Evolutionary conservation across 2,797 vertebrate species (phyloP), one percentile per base, ranked within the genome.

Genomic region (Hydrolagus colliei): DNA sequence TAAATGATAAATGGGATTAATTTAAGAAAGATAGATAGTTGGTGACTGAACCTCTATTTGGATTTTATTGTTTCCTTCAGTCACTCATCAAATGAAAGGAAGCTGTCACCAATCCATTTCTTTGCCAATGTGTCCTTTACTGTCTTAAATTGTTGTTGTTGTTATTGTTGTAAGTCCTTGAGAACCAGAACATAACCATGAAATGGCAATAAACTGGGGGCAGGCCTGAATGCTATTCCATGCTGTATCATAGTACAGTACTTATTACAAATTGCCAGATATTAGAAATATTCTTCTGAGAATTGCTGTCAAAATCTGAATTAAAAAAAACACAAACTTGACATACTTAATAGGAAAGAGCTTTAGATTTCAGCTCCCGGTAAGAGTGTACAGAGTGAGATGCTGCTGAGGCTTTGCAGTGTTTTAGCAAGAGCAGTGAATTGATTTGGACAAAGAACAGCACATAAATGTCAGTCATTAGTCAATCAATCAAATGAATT

Each of bases 61-160:
- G 27, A 52, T 71, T 84, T 71, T 84, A 84, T 84, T 32, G 68
- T 82, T 18, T 35, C 79, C 16, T 41, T 84, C 79, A 71, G 0
- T 20, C 18, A 16, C 74, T 77, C 75, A 61, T 61, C 52, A 11
- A 4, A n/a, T 52, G 11, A 71, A 84, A 84, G 41, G 16, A 84
- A 84, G 16, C 32, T 67, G 22, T 84, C 79, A 84, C 63, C 32
- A 71, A 41, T n/a, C 12, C 68, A 52, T 41, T 52, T 84, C 7
- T 9, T 35, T 84, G 10, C 79, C 63, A 20, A 22, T 32, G 62
- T 65, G 11, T 11, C 1, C 52, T 84, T 27, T 41, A 18, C 52
- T 71, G 14, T 68, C 27, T 27, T 27, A 27, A 27, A 1, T 27
- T 27, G 27, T 27, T 27, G 27, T 27, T 27, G 27, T 27, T 27